Evolutionary conservation across 2,888 invertebrate species (phyloP).

Genomic region (Drosophila melanosoma): DNA sequence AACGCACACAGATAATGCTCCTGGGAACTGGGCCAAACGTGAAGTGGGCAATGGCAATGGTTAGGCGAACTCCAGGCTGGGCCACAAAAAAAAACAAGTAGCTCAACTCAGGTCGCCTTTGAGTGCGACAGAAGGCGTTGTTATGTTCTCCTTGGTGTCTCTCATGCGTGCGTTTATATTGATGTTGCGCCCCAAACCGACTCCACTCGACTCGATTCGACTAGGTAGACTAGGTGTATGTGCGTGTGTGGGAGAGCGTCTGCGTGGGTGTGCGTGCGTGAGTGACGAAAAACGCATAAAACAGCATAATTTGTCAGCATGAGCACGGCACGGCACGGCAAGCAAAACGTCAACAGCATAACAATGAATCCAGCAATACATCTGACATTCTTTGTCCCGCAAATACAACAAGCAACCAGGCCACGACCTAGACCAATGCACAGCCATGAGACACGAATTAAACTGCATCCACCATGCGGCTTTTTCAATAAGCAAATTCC

Average conservation of each 20-base stretch:
- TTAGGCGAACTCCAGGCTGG: slow-evolving; percentile 26
- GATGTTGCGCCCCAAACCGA: slow-evolving; percentile 37
- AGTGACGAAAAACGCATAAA: slow-evolving; percentile 74
- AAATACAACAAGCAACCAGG: not conserved
- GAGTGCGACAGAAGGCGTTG: slow-evolving; percentile 32
- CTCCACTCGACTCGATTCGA: not conserved
- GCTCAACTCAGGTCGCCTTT: slow-evolving; percentile 51
- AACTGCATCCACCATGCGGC: not conserved
- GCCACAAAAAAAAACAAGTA: slow-evolving; percentile 68
- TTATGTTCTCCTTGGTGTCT: slow-evolving; percentile 27
- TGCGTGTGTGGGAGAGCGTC: slow-evolving; percentile 13
- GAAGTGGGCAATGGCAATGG: slow-evolving; percentile 7
- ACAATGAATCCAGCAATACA: slow-evolving; percentile 58
- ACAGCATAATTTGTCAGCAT: slow-evolving; percentile 78
- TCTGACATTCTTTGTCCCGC: slow-evolving; percentile 1
- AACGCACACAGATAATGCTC: slow-evolving; percentile 69
- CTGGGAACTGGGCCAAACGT: slow-evolving; percentile 56
- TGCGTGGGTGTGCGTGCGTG: slow-evolving; percentile 24
- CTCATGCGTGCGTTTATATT: slow-evolving; percentile 66
- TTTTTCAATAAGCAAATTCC: slow-evolving; percentile 13
- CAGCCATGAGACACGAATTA: not conserved
- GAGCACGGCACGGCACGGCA: slow-evolving; percentile 59
- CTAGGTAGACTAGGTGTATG: slow-evolving; percentile 18
- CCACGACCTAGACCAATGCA: not conserved
- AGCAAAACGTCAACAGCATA: slow-evolving; percentile 62